phyloP scores from a whole-genome alignment of 1,140 invertebrate genomes.

The Diachasma alloeum region DNA sequence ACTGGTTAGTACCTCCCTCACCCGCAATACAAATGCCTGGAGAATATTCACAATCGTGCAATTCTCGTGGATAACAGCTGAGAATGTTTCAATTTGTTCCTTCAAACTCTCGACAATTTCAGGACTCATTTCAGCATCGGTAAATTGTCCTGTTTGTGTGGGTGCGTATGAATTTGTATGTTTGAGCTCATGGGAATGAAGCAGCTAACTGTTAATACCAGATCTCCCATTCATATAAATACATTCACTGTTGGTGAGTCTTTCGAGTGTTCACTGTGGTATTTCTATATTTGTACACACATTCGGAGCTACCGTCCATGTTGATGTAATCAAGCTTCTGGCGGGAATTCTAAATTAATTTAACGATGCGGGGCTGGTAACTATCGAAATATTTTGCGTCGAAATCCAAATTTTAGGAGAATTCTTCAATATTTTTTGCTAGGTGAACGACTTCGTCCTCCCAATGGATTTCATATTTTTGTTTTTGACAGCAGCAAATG shows the following conservation, averaged over 20 bases:
- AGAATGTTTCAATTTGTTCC: neutral
- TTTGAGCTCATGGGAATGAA: neutral
- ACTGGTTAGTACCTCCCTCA: neutral
- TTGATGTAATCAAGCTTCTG: conserved; percentile 14
- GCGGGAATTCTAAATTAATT: conserved; percentile 21
- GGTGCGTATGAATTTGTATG: neutral
- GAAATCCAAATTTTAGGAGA: too few species aligned
- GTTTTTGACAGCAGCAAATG: too few species aligned
- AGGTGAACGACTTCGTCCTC: too few species aligned
- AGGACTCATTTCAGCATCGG: neutral
- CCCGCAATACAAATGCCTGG: neutral
- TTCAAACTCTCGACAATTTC: neutral
- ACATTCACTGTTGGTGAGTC: neutral
- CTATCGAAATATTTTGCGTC: too few species aligned
- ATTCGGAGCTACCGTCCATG: conserved; percentile 3
- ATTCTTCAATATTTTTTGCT: too few species aligned
- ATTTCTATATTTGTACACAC: too few species aligned
- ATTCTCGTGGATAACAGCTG: neutral
- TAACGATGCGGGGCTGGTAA: too few species aligned
- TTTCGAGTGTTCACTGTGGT: neutral
- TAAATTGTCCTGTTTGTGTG: neutral
- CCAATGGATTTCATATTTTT: too few species aligned
- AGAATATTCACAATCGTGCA: neutral
- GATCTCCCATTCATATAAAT: neutral
- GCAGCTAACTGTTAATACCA: neutral